These are phyloP conservation scores for Gadopsis bispinosus DNA, from an alignment of 2,797 vertebrate genomes.

Conservation along the genomic window DNA sequence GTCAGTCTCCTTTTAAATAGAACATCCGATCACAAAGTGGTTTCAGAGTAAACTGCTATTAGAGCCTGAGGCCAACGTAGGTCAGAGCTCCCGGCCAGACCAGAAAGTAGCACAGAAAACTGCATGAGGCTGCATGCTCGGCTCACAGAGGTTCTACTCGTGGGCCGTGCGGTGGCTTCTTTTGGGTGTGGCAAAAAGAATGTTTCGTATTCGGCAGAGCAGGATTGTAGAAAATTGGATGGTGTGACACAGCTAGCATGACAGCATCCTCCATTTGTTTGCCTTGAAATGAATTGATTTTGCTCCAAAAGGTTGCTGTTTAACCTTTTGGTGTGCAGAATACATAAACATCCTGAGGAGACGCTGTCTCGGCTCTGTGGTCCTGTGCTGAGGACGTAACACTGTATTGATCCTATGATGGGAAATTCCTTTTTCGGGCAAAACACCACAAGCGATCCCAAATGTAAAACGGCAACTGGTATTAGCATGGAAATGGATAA, in stretches of 20 bases:
- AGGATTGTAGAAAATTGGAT: background rate
- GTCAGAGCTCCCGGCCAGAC: background rate
- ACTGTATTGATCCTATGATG: conserved; percentile 13
- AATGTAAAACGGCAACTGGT: conserved; percentile 26
- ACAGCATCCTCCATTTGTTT: background rate
- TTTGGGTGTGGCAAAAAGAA: background rate
- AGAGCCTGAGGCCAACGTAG: background rate
- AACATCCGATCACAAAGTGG: background rate
- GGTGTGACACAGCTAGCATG: background rate
- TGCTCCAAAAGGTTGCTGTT: background rate
- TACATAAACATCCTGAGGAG: background rate
- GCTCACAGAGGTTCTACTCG: background rate
- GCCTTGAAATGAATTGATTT: background rate
- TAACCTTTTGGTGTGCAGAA: background rate
- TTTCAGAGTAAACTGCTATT: background rate
- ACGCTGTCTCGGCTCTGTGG: background rate
- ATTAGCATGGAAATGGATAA: conserved; percentile 53
- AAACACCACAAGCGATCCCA: conserved; percentile 19
- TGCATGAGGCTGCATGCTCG: background rate
- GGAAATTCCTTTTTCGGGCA: conserved; percentile 21
- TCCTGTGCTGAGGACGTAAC: background rate
- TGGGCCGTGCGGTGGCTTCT: background rate
- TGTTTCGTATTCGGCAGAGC: background rate
- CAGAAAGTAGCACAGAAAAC: background rate
- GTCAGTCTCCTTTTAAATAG: background rate